Base-by-base conservation (phyloP, 2,888 invertebrate genomes). In the Galeopsomyia nigrocyanea region DNA sequence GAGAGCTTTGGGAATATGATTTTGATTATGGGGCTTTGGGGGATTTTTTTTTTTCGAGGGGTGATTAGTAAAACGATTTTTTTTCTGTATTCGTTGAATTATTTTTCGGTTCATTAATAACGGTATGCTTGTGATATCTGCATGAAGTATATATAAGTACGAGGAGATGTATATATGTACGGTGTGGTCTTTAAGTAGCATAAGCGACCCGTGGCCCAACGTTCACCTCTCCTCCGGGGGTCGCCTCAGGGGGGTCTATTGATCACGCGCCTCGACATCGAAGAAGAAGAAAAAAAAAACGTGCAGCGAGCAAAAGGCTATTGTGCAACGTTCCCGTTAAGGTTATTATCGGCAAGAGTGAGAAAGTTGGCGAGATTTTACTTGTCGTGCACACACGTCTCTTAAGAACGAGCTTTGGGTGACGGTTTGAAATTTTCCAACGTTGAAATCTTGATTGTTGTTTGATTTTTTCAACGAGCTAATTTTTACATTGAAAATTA, bases 121-220 rank as follows among this genome's bases (percentile, higher is more conserved):
- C 39, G 39, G 13, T 10, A 39, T 39, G 39, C 39, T 39, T 39
- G 39, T 10, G 39, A 39, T 10, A 10, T 39, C 13, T 1, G 7
- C 13, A 1, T 39, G 1, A 39, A 39, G 39, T 39, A 39, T 13
- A 13, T 39, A 39, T 13, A 13, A 39, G 49, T 7, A 17, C 58
- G 13, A 19, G 3, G n/a, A 9, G 47, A 47, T 60, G 17, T 16
- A 31, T n/a, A 47, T 2, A 72, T n/a, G 73, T 66, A 10, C 61
- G 50, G 69, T 53, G 73, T 77, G 77, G 80, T 77, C 81, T 79
- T 80, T 79, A 80, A 82, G 83, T 83, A 85, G 84, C 83, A 84
- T 82, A 82, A 73, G 63, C 84, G 84, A 85, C 85, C 85, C 82
- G 80, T 83, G 85, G 82, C 84, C 84, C 83, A 21, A 21, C 39